Base-by-base conservation (phyloP, 2,888 invertebrate species). In the Gryllus longicercus region DNA sequence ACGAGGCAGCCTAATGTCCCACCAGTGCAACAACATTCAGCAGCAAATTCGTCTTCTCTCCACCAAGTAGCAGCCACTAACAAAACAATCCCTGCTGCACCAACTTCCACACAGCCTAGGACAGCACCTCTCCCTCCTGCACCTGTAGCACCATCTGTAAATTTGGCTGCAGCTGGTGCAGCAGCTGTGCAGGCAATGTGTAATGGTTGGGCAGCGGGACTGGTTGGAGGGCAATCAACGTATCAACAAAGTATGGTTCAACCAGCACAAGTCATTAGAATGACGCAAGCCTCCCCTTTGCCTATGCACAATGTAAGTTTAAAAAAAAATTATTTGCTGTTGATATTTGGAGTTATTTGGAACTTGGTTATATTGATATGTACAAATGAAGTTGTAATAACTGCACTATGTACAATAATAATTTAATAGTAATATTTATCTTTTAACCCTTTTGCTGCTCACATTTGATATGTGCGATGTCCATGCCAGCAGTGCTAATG, bases 11-110 rank as follows among this genome's bases (percentile, higher is more conserved):
- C 84, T 49, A 78, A 77, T 11, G 79, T 79, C 16, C 82, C 83
- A 74, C 83, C 83, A 12, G 78, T 82, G 2, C 81, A 81, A 11
- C 77, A 80, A 12, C 50, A 79, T 49, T 18, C 63, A 18, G 76
- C 80, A 25, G 63, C 80, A n/a, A 79, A 76, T 75, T 38, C 79
- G 4, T 76, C 81, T 14, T 74, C 81, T 14, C 86, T 83, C 85
- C 85, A 80, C 78, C 83, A 2, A 87, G 87, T 81, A 88, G 90
- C 82, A 90, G 91, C 21, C 93, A 93, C 0, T 93, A 94, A 84
- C 94, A 94, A 94, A 50, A 89, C 93, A 51, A 94, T 94, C 83
- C 94, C 94, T 0, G 90, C 92, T 1, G 92, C 92, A 74, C 94
- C 94, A n/a, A 12, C 93, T 94, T 1, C 88, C 88, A 14, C 89